Evolutionary conservation across 53 echinoderm and acorn worm genomes (phyloP).

Genomic region (Holothuria scabra): DNA sequence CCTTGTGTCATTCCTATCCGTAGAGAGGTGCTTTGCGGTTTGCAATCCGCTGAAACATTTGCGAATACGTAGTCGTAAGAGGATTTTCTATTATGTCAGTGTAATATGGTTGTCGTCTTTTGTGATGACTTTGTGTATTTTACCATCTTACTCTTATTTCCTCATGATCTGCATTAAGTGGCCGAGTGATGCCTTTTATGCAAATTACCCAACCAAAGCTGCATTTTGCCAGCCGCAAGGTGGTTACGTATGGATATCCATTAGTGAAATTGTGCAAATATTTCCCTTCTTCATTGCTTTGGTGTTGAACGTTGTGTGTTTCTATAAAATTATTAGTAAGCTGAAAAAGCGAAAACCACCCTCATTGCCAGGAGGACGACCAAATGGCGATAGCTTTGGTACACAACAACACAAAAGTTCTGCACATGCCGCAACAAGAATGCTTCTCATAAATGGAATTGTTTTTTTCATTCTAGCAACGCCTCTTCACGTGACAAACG

Average conservation of each 20-base stretch:
- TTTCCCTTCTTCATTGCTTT: too few relatives aligned
- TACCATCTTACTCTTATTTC: neutral
- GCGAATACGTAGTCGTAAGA: neutral
- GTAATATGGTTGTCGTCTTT: neutral
- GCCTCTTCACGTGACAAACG: neutral
- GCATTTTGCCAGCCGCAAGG: neutral
- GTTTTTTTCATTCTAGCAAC: slow-evolving; percentile 9
- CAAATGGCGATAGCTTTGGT: neutral
- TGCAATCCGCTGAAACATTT: neutral
- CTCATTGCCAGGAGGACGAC: neutral
- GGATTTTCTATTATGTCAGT: neutral
- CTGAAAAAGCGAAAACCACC: neutral
- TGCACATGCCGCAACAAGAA: neutral
- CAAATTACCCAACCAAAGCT: neutral
- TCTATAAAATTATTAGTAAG: neutral
- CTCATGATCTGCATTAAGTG: neutral
- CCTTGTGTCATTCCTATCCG: slow-evolving; percentile 1
- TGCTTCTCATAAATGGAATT: too few relatives aligned
- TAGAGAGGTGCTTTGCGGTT: neutral
- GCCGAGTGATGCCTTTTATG: neutral
- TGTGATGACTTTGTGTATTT: neutral
- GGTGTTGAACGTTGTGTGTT: slow-evolving; percentile 8
- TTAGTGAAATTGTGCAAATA: neutral
- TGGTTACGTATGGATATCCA: neutral
- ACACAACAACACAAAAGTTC: neutral